Conservation (phyloP, 2,888 invertebrate genomes). For the Polylopha cassiicola region DNA sequence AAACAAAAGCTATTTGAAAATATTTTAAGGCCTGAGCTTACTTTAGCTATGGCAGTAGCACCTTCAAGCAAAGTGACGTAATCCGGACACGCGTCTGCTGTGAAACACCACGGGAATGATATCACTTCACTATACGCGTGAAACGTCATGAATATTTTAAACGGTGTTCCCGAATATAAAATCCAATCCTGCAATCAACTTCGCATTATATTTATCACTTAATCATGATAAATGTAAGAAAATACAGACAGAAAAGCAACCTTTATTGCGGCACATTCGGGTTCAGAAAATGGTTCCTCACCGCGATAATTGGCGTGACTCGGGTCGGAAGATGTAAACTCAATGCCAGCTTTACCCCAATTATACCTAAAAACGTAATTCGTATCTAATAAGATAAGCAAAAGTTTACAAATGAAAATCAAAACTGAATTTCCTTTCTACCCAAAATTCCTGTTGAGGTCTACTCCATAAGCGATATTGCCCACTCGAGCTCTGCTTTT, state of each 20-base stretch:
- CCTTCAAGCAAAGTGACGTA: slow-evolving; percentile 65
- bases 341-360: slow-evolving; percentile 63
- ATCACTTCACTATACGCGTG: slow-evolving; percentile 65
- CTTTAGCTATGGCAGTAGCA: slow-evolving; percentile 63
- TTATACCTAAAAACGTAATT: slow-evolving; percentile 45
- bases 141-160: slow-evolving; percentile 63
- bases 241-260: slow-evolving; percentile 29
- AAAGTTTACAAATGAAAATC: background rate
- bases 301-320: slow-evolving; percentile 58
- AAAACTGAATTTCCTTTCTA: slow-evolving; percentile 27
- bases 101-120: slow-evolving; percentile 65
- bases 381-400: too few species aligned
- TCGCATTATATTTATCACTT: slow-evolving; percentile 7
- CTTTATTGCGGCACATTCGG: slow-evolving; percentile 61
- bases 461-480: slow-evolving; percentile 81
- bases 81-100: slow-evolving; percentile 58
- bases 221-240: background rate
- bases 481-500: slow-evolving; percentile 80
- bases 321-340: slow-evolving; percentile 46
- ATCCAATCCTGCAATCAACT: slow-evolving; percentile 56
- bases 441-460: slow-evolving; percentile 92
- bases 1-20: background rate
- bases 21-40: slow-evolving; percentile 27
- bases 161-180: slow-evolving; percentile 58
- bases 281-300: slow-evolving; percentile 58